Base-by-base conservation (phyloP, 1,140 invertebrate genomes). In the Mylabris phalerata region DNA sequence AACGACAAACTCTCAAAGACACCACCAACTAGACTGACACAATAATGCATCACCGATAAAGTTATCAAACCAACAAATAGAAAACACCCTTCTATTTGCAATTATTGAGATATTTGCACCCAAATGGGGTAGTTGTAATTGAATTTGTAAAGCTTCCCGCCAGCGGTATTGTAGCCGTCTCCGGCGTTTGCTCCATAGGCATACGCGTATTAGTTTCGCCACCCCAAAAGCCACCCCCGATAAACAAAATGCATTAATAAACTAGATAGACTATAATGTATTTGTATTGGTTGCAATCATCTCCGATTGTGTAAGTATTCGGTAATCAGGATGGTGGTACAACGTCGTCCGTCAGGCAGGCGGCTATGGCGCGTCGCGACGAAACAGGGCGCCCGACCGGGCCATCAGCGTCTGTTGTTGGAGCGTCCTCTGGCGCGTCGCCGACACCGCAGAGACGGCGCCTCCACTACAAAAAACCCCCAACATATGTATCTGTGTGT, bases 261-360 rank as follows among this genome's bases (percentile, higher is more conserved):
- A 40, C 10, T 7, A 40, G 10, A 10, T 40, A 7, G 39, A 6
- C 10, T 6, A 10, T 40, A 40, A 7, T 7, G 10, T 40, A 7
- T 40, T 40, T 59, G 50, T 59, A 50, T 55, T 59, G 46, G 50
- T 59, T 54, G 50, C 48, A 60, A 60, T 58, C 60, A 59, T 55
- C 56, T 51, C 57, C 49, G 48, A 62, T 62, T 62, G 54, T 59
- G 57, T 56, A 56, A 56, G 61, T 56, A 59, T 59, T 58, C 44
- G 57, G 61, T 62, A 59, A 59, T 62, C 57, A 56, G 48, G 55
- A 48, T 55, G 57, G 50, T 49, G 50, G 42, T 46, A 43, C 38
- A 47, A 32, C 32, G 32, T 56, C 56, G 61, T 62, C 61, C 61
- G 61, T 62, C 61, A 62, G 61, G 61, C 61, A 62, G 61, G 50